Evolutionary conservation across 2,888 invertebrate species (phyloP), one percentile per base, ranked within the genome.

Genomic region (Drosophila lacicola): DNA sequence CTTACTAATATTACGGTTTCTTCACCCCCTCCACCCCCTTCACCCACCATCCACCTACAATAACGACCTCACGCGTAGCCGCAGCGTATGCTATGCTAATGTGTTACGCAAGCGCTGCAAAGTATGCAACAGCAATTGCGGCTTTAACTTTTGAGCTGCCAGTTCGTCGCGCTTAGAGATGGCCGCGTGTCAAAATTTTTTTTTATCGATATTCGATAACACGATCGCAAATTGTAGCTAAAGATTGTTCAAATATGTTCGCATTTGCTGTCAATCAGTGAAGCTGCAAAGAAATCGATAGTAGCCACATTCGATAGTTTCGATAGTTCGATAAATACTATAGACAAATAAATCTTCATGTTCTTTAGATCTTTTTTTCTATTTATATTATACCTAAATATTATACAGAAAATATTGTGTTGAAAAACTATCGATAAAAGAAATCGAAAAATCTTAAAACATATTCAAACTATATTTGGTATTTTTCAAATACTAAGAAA

Each of bases 31-130:
- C 13, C 8, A 33, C 14, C n/a, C 21, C n/a, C 29, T n/a, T 17
- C 8, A 33, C 14, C n/a, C 8, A 14, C 3, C 2, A n/a, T 8
- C 11, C 9, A 11, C 44, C 14, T 5, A n/a, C 4, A 14, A n/a
- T 10, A 36, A 5, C 60, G 29, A 29, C 29, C 29, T 29, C 29
- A 29, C 29, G 29, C 29, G 2, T 29, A 60, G 49, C 62, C 45
- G 0, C 39, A 67, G 68, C 62, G 74, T 74, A 77, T 74, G 74
- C 78, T 39, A 53, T 42, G 50, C 17, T 8, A 50, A 50, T 21
- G 17, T 9, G 19, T 42, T 46, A n/a, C 47, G 33, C 29, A 5
- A 51, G 53, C 67, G 67, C 77, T 17, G 5, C 21, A 74, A 70
- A 62, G 74, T 78, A 77, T 70, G 70, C 74, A 47, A 13, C 4